Conservation (phyloP, 2,888 invertebrate species). For the Nezara viridula region DNA sequence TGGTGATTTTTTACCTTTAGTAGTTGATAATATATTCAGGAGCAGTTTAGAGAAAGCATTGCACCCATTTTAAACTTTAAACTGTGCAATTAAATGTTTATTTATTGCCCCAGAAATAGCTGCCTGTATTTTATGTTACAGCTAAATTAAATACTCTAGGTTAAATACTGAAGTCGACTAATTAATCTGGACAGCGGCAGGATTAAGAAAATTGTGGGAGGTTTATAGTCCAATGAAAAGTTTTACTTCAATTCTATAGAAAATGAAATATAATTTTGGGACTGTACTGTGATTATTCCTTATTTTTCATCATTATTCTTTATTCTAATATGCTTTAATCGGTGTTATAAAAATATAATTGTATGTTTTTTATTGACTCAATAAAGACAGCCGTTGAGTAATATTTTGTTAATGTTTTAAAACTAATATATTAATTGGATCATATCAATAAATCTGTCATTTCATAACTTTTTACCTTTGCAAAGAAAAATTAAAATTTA, state of each 20-base stretch:
- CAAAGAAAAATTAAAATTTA: too few species aligned
- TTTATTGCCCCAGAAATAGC: neutral
- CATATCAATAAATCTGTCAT: too few species aligned
- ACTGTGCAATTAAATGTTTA: neutral
- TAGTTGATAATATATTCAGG: neutral
- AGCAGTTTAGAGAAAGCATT: slow-evolving; percentile 6
- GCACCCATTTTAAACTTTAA: slow-evolving; percentile 4
- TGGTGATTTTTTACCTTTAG: neutral
- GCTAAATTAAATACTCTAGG: slow-evolving; percentile 24
- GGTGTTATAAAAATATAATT: too few species aligned
- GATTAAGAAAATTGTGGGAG: neutral
- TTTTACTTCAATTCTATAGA: neutral
- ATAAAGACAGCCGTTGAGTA: too few species aligned
- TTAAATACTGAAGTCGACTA: neutral
- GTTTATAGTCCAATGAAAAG: neutral
- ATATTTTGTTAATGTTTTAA: too few species aligned
- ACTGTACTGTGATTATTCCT: too few species aligned
- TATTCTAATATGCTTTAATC: too few species aligned
- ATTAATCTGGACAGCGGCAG: neutral
- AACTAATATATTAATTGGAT: too few species aligned
- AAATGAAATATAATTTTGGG: too few species aligned
- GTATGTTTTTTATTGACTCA: too few species aligned
- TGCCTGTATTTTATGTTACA: neutral
- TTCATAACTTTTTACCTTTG: too few species aligned
- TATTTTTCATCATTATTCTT: too few species aligned